Evolutionary conservation across 2,797 vertebrate species (phyloP), one percentile per base, ranked within the genome.

Genomic region (Coluber constrictor): DNA sequence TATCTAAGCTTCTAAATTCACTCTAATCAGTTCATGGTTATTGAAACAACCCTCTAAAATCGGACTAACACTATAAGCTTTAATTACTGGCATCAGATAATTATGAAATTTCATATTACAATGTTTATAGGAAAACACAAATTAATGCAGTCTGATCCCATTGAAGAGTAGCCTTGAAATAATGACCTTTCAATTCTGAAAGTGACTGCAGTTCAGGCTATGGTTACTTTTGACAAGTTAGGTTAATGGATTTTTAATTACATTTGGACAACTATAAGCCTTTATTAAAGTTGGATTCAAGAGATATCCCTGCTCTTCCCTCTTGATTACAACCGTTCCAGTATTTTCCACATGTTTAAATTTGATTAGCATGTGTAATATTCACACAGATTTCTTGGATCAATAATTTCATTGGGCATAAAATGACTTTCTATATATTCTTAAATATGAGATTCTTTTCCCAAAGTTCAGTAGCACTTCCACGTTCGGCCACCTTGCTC

Each of bases 1-100:
- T 93, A 95, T 94, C 94, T 93, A 95, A 96, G 90, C 60, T 74
- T 29, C 59, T 93, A 93, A 91, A 93, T 88, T 74, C 1, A 56
- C 59, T 93, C 59, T 10, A 89, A 91, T 94, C 86, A 90, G 63
- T 87, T 88, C 27, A 91, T 93, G 87, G 89, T 92, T 43, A 32
- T 7, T 63, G 91, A 86, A 95, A 66, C 91, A 86, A 92, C 51
- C 3, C 91, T 95, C 79, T 90, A 29, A 92, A 93, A 90, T 57
- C 83, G 60, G 70, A 93, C 89, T 90, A 94, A 92, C 90, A 74
- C 93, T 86, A 66, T 1, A 3, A 92, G 88, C 93, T 93, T 93
- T 90, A 93, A 93, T 66, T 92, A 90, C 87, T 55, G 60, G 60
- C 94, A 87, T 83, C 18, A 87, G 92, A 90, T 59, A 13, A 95